phyloP scores from a whole-genome alignment of 2,113 vertebrate species.

The Tauraco erythrolophus region DNA sequence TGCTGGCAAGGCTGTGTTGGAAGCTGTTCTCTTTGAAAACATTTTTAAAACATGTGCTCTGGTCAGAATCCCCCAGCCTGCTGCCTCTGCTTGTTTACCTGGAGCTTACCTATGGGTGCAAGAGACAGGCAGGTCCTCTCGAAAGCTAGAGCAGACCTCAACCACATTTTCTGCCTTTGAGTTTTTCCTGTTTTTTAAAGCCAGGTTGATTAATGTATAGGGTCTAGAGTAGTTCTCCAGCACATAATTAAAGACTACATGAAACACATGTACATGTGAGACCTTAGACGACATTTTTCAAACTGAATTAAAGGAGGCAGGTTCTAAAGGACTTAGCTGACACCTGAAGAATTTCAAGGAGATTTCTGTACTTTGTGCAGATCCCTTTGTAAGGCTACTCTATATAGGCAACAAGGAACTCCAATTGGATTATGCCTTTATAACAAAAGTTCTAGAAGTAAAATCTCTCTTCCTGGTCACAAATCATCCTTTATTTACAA shows the following conservation, averaged over 20 bases:
- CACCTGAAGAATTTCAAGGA: neutral
- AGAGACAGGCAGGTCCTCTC: neutral
- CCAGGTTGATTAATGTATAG: neutral
- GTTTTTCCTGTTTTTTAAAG: neutral
- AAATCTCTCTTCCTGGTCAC: neutral
- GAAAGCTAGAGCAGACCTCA: neutral
- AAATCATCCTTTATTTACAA: neutral
- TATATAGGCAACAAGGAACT: neutral
- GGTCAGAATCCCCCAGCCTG: neutral
- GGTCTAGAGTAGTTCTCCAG: neutral
- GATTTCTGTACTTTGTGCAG: neutral
- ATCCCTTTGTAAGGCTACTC: neutral
- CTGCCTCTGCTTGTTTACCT: neutral
- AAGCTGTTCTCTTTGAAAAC: neutral
- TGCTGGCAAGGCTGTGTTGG: neutral
- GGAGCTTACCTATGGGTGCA: neutral
- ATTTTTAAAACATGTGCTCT: neutral
- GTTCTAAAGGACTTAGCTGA: neutral
- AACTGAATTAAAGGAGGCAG: neutral
- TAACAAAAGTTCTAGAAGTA: neutral
- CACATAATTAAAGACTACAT: neutral
- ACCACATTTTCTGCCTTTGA: neutral
- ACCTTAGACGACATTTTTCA: neutral
- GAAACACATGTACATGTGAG: neutral
- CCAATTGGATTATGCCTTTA: neutral